Evolutionary conservation across 2,888 invertebrate genomes (phyloP).

Genomic region (Dioctria rufipes): DNA sequence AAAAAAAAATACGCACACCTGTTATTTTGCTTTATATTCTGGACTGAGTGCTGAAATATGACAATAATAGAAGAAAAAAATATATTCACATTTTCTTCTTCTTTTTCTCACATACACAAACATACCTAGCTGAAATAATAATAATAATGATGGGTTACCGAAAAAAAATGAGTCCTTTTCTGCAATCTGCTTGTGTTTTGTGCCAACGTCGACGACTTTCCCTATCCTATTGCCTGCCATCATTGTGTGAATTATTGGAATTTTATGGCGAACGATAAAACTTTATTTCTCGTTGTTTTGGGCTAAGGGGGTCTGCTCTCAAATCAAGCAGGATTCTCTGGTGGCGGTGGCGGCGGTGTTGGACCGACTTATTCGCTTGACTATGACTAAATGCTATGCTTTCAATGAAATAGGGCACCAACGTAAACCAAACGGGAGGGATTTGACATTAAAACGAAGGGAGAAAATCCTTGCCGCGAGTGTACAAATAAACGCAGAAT

Average conservation of each 20-base stretch:
- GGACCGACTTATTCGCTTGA: slow-evolving; percentile 27
- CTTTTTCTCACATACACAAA: not conserved
- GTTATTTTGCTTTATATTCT: not conserved
- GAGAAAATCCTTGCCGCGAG: slow-evolving; percentile 36
- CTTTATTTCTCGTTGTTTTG: slow-evolving; percentile 54
- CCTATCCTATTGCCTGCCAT: slow-evolving; percentile 34
- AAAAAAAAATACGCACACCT: not conserved
- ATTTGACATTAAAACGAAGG: slow-evolving; percentile 41
- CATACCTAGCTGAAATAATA: not conserved
- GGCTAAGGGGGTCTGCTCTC: not conserved
- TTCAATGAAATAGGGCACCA: slow-evolving; percentile 32
- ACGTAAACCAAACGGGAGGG: slow-evolving; percentile 32
- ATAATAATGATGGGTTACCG: slow-evolving; percentile 5
- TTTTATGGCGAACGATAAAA: slow-evolving; percentile 55
- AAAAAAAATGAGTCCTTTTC: slow-evolving; percentile 25
- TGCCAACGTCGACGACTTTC: slow-evolving; percentile 47
- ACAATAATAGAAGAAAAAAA: not conserved
- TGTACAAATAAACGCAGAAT: slow-evolving; percentile 47
- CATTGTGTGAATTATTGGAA: slow-evolving; percentile 57
- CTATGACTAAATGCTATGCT: slow-evolving; percentile 44
- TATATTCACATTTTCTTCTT: not conserved
- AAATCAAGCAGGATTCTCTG: slow-evolving; percentile 2
- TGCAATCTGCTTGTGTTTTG: slow-evolving; percentile 4
- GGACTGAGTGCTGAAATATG: not conserved
- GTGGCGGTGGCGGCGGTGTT: not conserved